Evolutionary conservation across 2,113 vertebrate species (phyloP).

Genomic region (Phocoena sinus): DNA sequence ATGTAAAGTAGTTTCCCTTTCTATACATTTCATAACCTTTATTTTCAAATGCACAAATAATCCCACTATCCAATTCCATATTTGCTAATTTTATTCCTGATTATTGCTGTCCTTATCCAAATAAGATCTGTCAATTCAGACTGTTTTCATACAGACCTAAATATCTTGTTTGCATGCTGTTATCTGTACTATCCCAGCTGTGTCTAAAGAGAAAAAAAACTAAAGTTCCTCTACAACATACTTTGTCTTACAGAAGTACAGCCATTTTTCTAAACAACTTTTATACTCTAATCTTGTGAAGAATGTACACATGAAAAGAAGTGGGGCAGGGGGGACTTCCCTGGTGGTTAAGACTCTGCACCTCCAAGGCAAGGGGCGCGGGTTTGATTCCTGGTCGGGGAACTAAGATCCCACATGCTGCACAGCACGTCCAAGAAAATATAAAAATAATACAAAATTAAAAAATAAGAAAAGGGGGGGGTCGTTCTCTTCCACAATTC

Average conservation of each 20-base stretch:
- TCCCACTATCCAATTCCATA: background rate
- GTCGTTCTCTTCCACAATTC: background rate
- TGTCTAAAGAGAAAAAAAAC: background rate
- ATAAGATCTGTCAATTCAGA: conserved; percentile 22
- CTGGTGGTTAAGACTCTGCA: too few species aligned
- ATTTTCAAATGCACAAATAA: conserved; percentile 15
- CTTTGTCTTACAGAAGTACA: background rate
- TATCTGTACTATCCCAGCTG: background rate
- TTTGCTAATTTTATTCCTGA: background rate
- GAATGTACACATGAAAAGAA: background rate
- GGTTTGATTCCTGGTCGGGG: too few species aligned
- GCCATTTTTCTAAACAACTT: background rate
- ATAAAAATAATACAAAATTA: too few species aligned
- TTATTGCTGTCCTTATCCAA: background rate
- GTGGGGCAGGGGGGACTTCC: too few species aligned
- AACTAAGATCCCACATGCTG: too few species aligned
- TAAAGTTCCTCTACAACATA: background rate
- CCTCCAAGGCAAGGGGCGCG: too few species aligned
- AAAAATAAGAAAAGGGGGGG: too few species aligned
- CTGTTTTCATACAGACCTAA: background rate
- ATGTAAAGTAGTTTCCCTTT: background rate
- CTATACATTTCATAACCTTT: background rate
- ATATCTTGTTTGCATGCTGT: background rate
- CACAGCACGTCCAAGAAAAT: too few species aligned
- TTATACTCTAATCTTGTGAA: background rate